Conservation (phyloP, 2,797 vertebrate genomes). For the Megaceryle alcyon region DNA sequence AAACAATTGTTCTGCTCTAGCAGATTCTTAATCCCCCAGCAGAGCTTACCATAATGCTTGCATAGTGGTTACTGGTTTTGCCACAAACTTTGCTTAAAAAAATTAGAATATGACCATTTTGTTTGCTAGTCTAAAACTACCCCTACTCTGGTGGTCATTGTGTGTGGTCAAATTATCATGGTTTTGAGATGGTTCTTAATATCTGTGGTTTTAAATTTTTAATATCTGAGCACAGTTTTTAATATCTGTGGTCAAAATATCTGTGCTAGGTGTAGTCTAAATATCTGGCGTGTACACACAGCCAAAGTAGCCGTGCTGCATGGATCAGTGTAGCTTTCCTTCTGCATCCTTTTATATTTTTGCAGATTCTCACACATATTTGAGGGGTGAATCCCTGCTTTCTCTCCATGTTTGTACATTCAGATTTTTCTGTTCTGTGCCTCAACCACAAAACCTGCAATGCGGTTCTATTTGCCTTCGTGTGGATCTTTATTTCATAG, state of each 20-base stretch:
- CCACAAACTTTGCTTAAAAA: not conserved
- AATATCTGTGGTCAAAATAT: too few species aligned
- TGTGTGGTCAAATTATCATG: not conserved
- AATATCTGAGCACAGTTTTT: too few species aligned
- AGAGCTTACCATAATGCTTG: not conserved
- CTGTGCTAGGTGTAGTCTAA: not conserved
- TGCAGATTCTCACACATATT: accelerated
- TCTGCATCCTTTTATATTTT: not conserved
- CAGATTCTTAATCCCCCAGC: not conserved
- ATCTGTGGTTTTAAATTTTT: too few species aligned
- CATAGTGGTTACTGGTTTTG: not conserved
- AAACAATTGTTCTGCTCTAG: not conserved
- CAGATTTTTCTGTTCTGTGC: not conserved
- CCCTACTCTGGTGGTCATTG: not conserved
- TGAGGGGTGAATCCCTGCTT: not conserved
- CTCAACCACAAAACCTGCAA: not conserved
- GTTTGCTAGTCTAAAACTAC: not conserved
- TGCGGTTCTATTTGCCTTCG: not conserved
- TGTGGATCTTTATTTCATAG: not conserved
- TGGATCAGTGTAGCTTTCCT: not conserved
- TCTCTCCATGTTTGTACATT: not conserved
- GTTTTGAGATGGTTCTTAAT: too few species aligned
- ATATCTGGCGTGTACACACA: not conserved
- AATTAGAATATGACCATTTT: not conserved
- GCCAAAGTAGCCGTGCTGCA: not conserved